Evolutionary conservation across 2,797 vertebrate species (phyloP).

Genomic region (Apogon hyalosoma): DNA sequence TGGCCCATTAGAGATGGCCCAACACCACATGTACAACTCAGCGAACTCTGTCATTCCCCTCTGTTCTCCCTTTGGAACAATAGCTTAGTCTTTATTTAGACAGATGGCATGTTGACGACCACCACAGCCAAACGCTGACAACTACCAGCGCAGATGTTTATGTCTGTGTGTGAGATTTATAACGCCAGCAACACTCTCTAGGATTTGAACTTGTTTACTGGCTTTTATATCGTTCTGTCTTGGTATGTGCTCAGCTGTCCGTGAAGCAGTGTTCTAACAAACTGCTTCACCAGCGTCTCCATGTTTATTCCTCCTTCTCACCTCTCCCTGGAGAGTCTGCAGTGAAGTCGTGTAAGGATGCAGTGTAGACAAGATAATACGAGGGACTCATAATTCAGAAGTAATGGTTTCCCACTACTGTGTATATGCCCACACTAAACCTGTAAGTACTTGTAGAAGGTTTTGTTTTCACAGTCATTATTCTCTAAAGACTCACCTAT

Average conservation of each 20-base stretch:
- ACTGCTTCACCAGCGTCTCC: conserved; percentile 35
- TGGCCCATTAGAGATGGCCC: conserved; percentile 41
- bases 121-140: conserved; percentile 44
- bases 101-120: conserved; percentile 58
- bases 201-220: conserved; percentile 45
- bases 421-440: conserved; percentile 18
- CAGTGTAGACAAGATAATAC: conserved; percentile 34
- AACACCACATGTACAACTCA: conserved; percentile 12
- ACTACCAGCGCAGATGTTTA: conserved; percentile 41
- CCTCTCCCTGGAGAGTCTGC: conserved; percentile 47
- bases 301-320: conserved; percentile 41
- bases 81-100: conserved; percentile 40
- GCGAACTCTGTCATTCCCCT: conserved; percentile 29
- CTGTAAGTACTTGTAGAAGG: background rate
- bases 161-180: conserved; percentile 27
- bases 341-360: conserved; percentile 35
- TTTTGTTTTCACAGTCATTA: conserved; percentile 1
- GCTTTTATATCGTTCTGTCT: conserved; percentile 47
- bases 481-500: conserved; percentile 10
- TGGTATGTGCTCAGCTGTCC: conserved; percentile 54
- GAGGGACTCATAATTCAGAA: conserved; percentile 43
- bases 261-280: conserved; percentile 55
- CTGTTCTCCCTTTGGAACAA: conserved; percentile 25
- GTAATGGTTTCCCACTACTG: conserved; percentile 27
- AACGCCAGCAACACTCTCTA: conserved; percentile 29